A percentile compares a stretch with the other conserved stretches of the same genome.
phyloP scores from a whole-genome alignment of 2,888 invertebrate genomes.

The Nasonovia ribisnigri region DNA sequence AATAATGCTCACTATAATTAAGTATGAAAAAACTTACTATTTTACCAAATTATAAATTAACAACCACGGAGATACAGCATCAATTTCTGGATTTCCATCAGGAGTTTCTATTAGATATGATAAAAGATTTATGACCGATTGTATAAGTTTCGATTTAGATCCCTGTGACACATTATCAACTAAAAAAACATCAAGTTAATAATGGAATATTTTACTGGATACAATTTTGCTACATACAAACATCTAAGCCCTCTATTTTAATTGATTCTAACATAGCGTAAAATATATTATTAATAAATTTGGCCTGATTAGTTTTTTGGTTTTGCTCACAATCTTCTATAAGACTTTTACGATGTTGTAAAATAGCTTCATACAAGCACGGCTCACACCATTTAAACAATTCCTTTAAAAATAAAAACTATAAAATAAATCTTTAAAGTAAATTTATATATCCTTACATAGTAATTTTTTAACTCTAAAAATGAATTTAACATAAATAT shows the following conservation, averaged over 20 bases:
- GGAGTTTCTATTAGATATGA: slow-evolving; percentile 82
- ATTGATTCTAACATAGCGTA: slow-evolving; percentile 73
- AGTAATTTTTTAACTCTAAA: slow-evolving; percentile 75
- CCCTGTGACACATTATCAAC: slow-evolving; percentile 39
- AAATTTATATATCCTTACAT: slow-evolving; percentile 67
- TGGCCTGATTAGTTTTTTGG: slow-evolving; percentile 66
- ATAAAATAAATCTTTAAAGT: slow-evolving; percentile 25
- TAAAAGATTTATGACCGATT: slow-evolving; percentile 82
- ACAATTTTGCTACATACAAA: slow-evolving; percentile 70
- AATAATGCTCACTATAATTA: not conserved
- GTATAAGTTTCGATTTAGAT: slow-evolving; percentile 75
- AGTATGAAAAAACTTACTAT: slow-evolving; percentile 65
- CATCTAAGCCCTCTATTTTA: slow-evolving; percentile 73
- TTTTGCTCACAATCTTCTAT: slow-evolving; percentile 71
- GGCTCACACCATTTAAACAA: slow-evolving; percentile 84
- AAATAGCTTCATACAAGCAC: slow-evolving; percentile 81
- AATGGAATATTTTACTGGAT: not conserved
- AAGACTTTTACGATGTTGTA: slow-evolving; percentile 73
- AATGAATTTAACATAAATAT: slow-evolving; percentile 77
- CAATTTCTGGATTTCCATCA: slow-evolving; percentile 76
- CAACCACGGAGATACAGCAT: slow-evolving; percentile 85
- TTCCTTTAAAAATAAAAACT: slow-evolving; percentile 71
- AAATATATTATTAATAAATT: slow-evolving; percentile 71
- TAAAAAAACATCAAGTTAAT: slow-evolving; percentile 44
- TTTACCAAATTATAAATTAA: slow-evolving; percentile 84